Percentiles rank a stretch among this genome's conserved stretches.
Conservation (phyloP, 2,113 vertebrate species). For the Stegostoma tigrinum region DNA sequence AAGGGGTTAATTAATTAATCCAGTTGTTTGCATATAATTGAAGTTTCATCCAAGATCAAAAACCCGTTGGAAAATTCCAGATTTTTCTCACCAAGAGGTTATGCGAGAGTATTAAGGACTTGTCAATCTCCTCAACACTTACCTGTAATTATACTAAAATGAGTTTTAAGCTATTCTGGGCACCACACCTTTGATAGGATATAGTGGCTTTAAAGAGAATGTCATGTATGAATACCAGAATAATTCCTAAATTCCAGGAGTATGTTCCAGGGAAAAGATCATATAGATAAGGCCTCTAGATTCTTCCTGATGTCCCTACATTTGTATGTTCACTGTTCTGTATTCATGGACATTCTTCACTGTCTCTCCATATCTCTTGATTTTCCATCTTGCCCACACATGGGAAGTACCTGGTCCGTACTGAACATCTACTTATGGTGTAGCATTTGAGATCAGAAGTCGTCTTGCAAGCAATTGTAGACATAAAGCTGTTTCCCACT, state of each 20-base stretch:
- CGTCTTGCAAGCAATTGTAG: neutral
- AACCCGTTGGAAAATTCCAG: neutral
- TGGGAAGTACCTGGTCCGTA: neutral
- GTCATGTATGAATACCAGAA: too few species aligned
- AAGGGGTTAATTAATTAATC: neutral
- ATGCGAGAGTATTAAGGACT: neutral
- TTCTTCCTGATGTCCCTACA: too few species aligned
- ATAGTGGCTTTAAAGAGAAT: too few species aligned
- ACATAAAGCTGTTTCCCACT: neutral
- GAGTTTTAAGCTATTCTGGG: too few species aligned
- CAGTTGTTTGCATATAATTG: neutral
- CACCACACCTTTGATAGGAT: too few species aligned
- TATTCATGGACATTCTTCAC: neutral
- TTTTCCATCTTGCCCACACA: neutral
- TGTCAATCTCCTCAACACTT: neutral
- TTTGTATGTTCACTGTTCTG: neutral
- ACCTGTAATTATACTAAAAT: neutral
- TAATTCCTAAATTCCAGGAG: too few species aligned
- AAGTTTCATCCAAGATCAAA: neutral
- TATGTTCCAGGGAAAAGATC: too few species aligned
- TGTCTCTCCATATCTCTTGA: neutral
- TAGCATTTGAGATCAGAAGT: neutral
- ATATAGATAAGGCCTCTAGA: too few species aligned
- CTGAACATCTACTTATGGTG: neutral
- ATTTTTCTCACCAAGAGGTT: neutral